Evolutionary conservation across 1,140 invertebrate genomes (phyloP), one percentile per base, ranked within the genome.

Genomic region (honey bee (Apis mellifera)): DNA sequence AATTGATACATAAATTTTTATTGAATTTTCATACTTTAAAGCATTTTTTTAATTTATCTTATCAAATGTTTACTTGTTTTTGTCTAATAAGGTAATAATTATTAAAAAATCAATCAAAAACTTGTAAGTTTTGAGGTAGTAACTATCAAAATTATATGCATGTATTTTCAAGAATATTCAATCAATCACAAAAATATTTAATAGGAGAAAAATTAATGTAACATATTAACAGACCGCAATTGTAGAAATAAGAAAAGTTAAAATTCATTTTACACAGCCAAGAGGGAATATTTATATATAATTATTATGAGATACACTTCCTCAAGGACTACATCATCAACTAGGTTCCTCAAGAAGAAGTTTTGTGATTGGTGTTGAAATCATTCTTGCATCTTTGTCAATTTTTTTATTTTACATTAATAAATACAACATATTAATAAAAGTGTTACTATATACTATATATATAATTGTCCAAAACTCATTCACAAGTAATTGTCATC

Each of bases 281-380:
- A 64, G 54, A 60, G 32, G 42, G 66, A 70, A 50, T 72, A 55
- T 7, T 23, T 48, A 73, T 12, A 21, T 54, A n/a, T 48, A 55
- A 55, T 65, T 81, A 15, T 59, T 57, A 55, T 32, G 42, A 42
- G n/a, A 52, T 54, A 59, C n/a, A 21, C 62, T 52, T 68, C 54
- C 23, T 59, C 42, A 59, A 59, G 26, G 62, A 50, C 54, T 69
- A 13, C 72, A 68, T 23, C 57, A 1, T 32, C 72, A 15, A 23
- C 55, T 65, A 72, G 70, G 64, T 74, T 68, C 72, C 23, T 68
- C 78, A 62, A 66, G 79, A 68, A 76, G 79, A 82, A 76, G 79
- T 82, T 82, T 82, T 82, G 79, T 82, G 79, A 82, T 82, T 82
- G 79, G 73, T 76, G 64, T 82, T 82, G 79, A 82, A 82, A 64